Evolutionary conservation across 2,797 vertebrate species (phyloP).

Genomic region (Borostomias antarcticus): DNA sequence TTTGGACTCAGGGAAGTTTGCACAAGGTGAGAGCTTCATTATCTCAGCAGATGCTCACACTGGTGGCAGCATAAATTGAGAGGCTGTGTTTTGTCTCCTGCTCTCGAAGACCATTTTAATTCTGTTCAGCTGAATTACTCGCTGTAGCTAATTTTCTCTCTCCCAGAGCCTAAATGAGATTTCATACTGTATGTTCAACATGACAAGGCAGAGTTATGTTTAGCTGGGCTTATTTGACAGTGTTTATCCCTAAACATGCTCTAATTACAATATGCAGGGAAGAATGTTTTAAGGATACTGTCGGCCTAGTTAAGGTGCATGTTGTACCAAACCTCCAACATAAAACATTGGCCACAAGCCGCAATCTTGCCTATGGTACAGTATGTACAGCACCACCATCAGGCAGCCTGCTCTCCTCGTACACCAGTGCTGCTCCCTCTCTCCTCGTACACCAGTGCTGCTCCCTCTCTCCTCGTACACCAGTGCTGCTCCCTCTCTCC

Average conservation of each 20-base stretch:
- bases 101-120: not conserved
- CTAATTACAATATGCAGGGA: not conserved
- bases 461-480: no score
- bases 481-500: no score
- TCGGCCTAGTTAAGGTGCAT: no score
- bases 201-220: conserved; percentile 45
- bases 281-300: not conserved
- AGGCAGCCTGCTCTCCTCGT: no score
- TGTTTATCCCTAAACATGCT: not conserved
- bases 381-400: no score
- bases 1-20: conserved; percentile 81
- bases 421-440: no score
- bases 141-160: conserved; percentile 41
- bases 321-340: no score
- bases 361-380: no score
- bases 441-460: no score
- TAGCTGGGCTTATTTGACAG: not conserved
- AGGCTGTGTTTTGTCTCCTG: conserved; percentile 45
- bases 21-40: conserved; percentile 82
- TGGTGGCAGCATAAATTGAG: conserved; percentile 60
- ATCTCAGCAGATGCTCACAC: conserved; percentile 79
- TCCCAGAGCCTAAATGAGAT: conserved; percentile 57
- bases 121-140: conserved; percentile 34
- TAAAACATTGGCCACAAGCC: no score
- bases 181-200: conserved; percentile 53